Evolutionary conservation across 2,888 invertebrate species (phyloP), one percentile per base, ranked within the genome.

Genomic region (Papilio gigon): DNA sequence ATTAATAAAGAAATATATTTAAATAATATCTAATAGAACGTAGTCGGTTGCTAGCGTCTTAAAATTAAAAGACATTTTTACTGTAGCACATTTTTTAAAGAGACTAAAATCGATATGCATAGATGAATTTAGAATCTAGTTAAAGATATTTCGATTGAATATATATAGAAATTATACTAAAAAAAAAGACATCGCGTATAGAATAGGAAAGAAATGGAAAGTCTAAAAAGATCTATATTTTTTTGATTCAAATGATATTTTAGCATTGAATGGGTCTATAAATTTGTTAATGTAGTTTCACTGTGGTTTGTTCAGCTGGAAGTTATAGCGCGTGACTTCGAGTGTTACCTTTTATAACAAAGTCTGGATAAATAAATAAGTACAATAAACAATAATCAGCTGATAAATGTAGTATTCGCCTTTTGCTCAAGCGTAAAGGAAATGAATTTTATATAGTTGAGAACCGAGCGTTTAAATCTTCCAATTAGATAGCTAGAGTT

Each of bases 1-100:
- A 65, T 40, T 63, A n/a, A 64, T 44, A 50, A 44, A 42, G 27
- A 37, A 59, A 59, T 35, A 59, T 35, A 58, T 56, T 40, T 27
- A 62, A 30, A 44, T 5, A 56, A 62, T 40, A 42, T 56, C 42
- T 53, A 42, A 42, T 53, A 40, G 33, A 37, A 58, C 37, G 30
- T 68, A 65, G 68, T 68, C 33, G 27, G 25, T 65, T 50, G 68
- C 68, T 68, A 68, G 68, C 60, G n/a, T 59, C 22, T 65, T 47
- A 25, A 60, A 25, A 12, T 59, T 68, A 68, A 65, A 68, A 65
- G 68, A 65, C 64, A 58, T 68, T 68, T 56, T 44, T 59, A 53
- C 30, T 37, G 42, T 63, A 27, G 25, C 12, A 30, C 17, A 17
- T 62, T 56, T 42, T 68, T 63, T 20, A 58, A 63, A 63, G 63